Evolutionary conservation across 2,797 vertebrate genomes (phyloP), one percentile per base, ranked within the genome.

Genomic region (Sphenodon punctatus): DNA sequence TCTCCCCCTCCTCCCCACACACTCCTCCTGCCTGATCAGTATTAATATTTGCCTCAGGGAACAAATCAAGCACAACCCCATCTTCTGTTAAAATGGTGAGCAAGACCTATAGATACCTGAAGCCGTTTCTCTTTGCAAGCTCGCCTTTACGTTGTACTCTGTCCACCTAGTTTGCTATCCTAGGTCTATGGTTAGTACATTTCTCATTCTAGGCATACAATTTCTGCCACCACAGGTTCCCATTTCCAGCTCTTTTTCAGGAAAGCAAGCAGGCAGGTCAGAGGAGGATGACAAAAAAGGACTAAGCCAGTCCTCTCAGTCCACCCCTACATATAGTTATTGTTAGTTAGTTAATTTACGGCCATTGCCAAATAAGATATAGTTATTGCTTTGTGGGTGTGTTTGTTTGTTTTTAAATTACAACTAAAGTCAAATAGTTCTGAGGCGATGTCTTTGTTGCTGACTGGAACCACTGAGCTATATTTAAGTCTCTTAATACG

Each of bases 1-100:
- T n/a, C n/a, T n/a, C n/a, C n/a, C n/a, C n/a, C n/a, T n/a, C n/a
- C n/a, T n/a, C n/a, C n/a, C n/a, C n/a, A n/a, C n/a, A n/a, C n/a
- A n/a, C n/a, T n/a, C n/a, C n/a, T n/a, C 17, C 55, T 63, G 75
- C 63, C 59, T 56, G 55, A 81, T 42, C 73, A 72, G 59, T 88
- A 20, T 45, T 6, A 55, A 55, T 17, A 22, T 4, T 8, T 0
- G 5, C 46, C 51, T 78, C 27, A 67, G 66, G 48, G 16, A 60
- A 42, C 20, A 51, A 43, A 36, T 10, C 45, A 49, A n/a, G 2
- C 1, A n/a, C 27, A 71, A 5, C 27, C 67, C 32, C 64, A 74
- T 19, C 41, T 78, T 64, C 69, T 23, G 43, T 23, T 5, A 41
- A 49, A 0, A 0, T 1, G 19, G 61, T 10, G 56, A 59, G 77